These are phyloP conservation scores for Cyanocitta stelleri DNA, from an alignment of 2,113 vertebrate genomes.

Conservation along the genomic window DNA sequence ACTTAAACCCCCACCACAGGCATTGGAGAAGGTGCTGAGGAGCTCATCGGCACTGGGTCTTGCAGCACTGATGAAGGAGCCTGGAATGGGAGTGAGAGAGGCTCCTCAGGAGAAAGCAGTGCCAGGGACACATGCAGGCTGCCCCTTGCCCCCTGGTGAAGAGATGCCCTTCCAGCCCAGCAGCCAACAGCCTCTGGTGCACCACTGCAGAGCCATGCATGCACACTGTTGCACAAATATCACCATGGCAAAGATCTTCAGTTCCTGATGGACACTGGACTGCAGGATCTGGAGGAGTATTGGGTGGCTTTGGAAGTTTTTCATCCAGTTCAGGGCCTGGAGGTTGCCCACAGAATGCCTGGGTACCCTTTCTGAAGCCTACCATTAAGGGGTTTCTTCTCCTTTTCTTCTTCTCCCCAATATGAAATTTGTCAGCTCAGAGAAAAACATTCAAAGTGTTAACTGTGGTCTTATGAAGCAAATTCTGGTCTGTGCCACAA, in stretches of 20 bases:
- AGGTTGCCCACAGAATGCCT: neutral
- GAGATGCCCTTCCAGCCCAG: neutral
- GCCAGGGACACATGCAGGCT: too few relatives aligned
- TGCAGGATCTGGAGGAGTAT: too few relatives aligned
- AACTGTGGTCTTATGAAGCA: neutral
- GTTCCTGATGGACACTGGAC: neutral
- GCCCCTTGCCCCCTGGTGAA: neutral
- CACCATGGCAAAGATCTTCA: fast-evolving
- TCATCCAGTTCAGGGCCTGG: neutral
- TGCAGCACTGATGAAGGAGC: neutral
- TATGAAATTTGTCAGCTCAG: neutral
- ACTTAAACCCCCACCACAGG: neutral
- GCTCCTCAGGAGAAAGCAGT: fast-evolving
- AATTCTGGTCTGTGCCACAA: neutral
- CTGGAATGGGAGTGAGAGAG: neutral
- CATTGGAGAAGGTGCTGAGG: neutral
- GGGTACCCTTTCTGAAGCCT: neutral
- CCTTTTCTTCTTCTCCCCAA: neutral
- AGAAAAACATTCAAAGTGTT: neutral
- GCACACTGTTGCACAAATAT: neutral
- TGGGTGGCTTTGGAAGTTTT: neutral
- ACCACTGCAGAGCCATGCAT: fast-evolving
- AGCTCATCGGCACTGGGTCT: neutral
- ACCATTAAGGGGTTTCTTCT: neutral
- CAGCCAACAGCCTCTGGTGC: fast-evolving